Evolutionary conservation across 2,113 vertebrate species (phyloP), one percentile per base, ranked within the genome.

Genomic region (Cyphomyrus discorhynchus): DNA sequence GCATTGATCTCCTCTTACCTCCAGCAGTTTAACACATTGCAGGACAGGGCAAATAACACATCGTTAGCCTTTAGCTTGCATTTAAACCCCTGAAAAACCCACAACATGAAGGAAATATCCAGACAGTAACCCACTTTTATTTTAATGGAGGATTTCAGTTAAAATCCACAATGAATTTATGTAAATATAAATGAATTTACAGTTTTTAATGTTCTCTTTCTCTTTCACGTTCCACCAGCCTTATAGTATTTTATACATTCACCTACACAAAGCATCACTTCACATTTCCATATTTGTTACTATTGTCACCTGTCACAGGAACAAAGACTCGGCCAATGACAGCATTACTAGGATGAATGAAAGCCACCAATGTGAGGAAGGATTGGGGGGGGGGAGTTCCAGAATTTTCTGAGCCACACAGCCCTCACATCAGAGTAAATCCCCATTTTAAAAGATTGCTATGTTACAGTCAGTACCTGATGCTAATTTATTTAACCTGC

Each of bases 321-420:
- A n/a, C n/a, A n/a, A n/a, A n/a, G n/a, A n/a, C n/a, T n/a, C n/a
- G n/a, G n/a, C n/a, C n/a, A n/a, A n/a, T n/a, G n/a, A n/a, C n/a
- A n/a, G n/a, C n/a, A n/a, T n/a, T n/a, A n/a, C n/a, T n/a, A n/a
- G n/a, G n/a, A n/a, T n/a, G n/a, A n/a, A n/a, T n/a, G n/a, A 95
- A 94, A 94, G 96, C 96, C 97, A 97, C 96, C 97, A 97, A 96
- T 96, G 92, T 45, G 95, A 95, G 95, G 95, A 95, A 94, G 94
- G 35, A 35, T 27, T n/a, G n/a, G 27, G 62, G 66, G 70, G 5
- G 70, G 70, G 0, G 3, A 0, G 5, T 31, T 77, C 11, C 11
- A 39, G 70, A 77, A 39, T 4, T 39, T 42, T 42, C 35, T 77
- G 35, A 77, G 70, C 13, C 35, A 39, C 31, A 70, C n/a, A 21